Base-by-base conservation (phyloP, 2,113 vertebrate genomes). In the Calyptomena viridis region DNA sequence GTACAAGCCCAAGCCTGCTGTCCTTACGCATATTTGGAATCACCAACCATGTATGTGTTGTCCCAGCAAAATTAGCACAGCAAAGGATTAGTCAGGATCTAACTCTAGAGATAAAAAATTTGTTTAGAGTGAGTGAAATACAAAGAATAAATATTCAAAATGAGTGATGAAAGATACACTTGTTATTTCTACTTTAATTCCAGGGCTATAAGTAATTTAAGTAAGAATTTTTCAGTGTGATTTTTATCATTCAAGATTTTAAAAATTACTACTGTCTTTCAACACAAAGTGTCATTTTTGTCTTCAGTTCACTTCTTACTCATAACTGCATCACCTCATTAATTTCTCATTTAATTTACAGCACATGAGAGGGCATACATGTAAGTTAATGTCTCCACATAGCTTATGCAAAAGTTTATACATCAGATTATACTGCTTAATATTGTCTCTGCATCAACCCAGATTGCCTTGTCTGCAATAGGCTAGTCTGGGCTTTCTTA, bases 171-270 rank as follows among this genome's bases (percentile, higher is more conserved):
- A 94, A 95, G 58, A 93, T 69, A 86, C 16, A 42, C 59, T 67
- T 96, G 49, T 86, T 92, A 76, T 69, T 92, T 90, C 40, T 49
- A 71, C 69, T 83, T 92, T 94, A 77, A 92, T 83, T 95, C 37
- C 46, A 39, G 71, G 94, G 71, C 47, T 95, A n/a, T 46, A 44
- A 87, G 66, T 68, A 84, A 91, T 62, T 93, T 94, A 84, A 84
- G 66, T 58, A 91, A 76, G 53, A 91, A 94, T 79, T 89, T 91
- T 47, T 92, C 42, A 30, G 20, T 55, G 66, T 76, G 74, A 79
- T 95, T 91, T 84, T 85, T 88, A 94, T 85, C n/a, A 73, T 30
- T 83, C 28, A 49, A 2, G 56, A 94, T 79, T 89, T 95, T 63
- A 35, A 83, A 93, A 93, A 91, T 59, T 87, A 71, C 50, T 85